Base-by-base conservation (phyloP, 2,797 vertebrate genomes). In the Danio albolineatus region DNA sequence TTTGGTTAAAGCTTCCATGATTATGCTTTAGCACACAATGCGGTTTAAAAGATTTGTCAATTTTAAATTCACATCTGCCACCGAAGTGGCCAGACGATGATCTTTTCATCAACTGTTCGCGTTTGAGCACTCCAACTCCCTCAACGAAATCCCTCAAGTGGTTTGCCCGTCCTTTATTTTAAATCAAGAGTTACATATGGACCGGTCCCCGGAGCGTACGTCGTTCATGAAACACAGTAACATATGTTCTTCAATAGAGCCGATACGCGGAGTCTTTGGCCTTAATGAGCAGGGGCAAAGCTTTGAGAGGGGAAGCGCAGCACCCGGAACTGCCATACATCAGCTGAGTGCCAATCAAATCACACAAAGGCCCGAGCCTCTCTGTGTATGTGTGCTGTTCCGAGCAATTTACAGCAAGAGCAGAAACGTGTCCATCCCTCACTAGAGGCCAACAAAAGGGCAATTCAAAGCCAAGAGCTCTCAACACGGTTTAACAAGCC, bases 391-490 rank as follows among this genome's bases (percentile, higher is more conserved):
- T 65, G 75, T 74, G 43, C 69, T n/a, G 28, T 38, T 36, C 41
- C 4, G 41, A 78, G 79, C 74, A 49, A 59, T 79, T 53, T 78
- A 80, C 54, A 56, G 65, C 64, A 44, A 64, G 69, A 71, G 77
- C 70, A 3, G 54, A 28, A 77, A 61, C 67, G n/a, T 69, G 57
- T 84, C 80, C 71, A 83, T 84, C 71, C 54, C 85, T 86, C 76
- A 84, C 73, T 77, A 74, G 88, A 95, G 93, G 94, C 95, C 96
- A 94, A 95, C 95, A 94, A 93, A 94, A 96, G 96, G 95, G 95
- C 96, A 96, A 96, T 97, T 97, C 96, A 96, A 96, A 96, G 95
- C 95, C 95, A 96, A 97, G 95, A 95, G 96, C 94, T 97, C 96
- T 96, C 96, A 89, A 96, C 93, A 94, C 91, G 93, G 94, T 95